phyloP scores from a whole-genome alignment of 2,888 invertebrate genomes.

The Agonum fuliginosum region DNA sequence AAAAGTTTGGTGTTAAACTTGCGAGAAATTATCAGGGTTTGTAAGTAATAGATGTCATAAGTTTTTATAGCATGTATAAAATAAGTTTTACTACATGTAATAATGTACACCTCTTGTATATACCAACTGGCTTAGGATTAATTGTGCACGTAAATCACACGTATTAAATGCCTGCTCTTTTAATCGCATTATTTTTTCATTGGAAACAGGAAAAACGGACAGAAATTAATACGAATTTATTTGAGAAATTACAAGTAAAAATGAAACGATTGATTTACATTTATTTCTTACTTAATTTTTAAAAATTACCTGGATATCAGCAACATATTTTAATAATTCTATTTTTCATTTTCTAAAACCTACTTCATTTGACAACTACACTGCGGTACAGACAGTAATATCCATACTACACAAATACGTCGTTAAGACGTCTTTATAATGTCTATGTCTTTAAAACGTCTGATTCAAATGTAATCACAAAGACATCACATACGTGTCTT shows the following conservation, averaged over 20 bases:
- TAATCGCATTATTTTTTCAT: neutral
- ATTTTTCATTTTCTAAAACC: no score
- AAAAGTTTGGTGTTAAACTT: slow-evolving; percentile 50
- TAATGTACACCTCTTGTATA: slow-evolving; percentile 43
- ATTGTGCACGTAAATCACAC: slow-evolving; percentile 26
- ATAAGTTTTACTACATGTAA: slow-evolving; percentile 53
- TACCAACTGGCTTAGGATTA: neutral
- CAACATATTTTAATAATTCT: no score
- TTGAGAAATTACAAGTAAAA: neutral
- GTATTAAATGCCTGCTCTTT: slow-evolving; percentile 1
- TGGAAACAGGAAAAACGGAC: neutral
- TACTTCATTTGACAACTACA: no score
- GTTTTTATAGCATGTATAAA: slow-evolving; percentile 53
- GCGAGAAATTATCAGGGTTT: slow-evolving; percentile 47
- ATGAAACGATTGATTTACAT: neutral
- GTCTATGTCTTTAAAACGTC: no score
- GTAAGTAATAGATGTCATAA: slow-evolving; percentile 56
- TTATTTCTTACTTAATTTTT: neutral
- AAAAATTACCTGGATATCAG: neutral
- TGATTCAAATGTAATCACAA: no score
- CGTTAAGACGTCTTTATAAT: no score
- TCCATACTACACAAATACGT: no score
- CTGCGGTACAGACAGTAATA: no score
- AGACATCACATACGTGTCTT: no score
- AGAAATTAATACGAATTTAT: neutral